phyloP scores from a whole-genome alignment of 2,797 vertebrate genomes.

The Notamacropus eugenii region DNA sequence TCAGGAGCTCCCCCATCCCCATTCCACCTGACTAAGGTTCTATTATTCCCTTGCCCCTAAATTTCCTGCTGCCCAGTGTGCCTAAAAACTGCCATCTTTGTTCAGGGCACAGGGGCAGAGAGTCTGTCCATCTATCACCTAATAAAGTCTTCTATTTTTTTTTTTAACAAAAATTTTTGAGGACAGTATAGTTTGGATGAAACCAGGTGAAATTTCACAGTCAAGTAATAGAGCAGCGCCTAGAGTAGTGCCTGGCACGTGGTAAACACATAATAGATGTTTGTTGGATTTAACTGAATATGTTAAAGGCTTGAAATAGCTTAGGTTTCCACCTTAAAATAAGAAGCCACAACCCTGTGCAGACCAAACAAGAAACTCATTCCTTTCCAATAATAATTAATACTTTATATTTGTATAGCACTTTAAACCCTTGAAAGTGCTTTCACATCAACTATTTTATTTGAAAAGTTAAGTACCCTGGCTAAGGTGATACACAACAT shows the following conservation, averaged over 20 bases:
- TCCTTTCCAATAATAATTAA: not conserved
- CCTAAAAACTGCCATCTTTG: not conserved
- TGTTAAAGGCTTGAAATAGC: not conserved
- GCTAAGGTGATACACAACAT: not conserved
- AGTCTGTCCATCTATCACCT: not conserved
- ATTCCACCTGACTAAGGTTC: not conserved
- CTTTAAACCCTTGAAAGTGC: conserved; percentile 13
- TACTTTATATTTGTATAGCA: not conserved
- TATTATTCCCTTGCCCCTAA: not conserved
- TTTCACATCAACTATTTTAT: not conserved
- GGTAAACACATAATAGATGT: not conserved
- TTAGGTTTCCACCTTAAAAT: conserved; percentile 7
- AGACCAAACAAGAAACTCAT: not conserved
- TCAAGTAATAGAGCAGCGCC: not conserved
- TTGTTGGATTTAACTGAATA: not conserved
- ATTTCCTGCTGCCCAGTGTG: not conserved
- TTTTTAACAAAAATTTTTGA: conserved; percentile 20
- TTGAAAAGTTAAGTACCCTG: not conserved
- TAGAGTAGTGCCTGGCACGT: not conserved
- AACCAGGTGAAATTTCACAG: conserved; percentile 5
- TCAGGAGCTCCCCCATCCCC: not conserved
- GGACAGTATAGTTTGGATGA: not conserved
- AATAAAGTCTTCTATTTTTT: not conserved
- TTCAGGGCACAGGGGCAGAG: not conserved
- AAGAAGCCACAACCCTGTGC: not conserved